Conservation (phyloP, 2,797 vertebrate species). For the Decapterus maruadsi region DNA sequence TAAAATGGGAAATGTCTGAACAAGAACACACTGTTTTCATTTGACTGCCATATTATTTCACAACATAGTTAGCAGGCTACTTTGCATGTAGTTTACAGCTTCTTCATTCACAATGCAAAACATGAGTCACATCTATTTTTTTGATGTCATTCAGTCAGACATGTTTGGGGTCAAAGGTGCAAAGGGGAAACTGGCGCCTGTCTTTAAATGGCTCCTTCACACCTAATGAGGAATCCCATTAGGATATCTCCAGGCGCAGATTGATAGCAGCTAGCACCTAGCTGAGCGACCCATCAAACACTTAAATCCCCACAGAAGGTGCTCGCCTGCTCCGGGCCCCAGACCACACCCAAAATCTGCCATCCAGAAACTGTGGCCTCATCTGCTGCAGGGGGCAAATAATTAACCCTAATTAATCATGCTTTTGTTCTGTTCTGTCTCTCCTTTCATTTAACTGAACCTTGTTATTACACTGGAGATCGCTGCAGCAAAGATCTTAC, state of each 20-base stretch:
- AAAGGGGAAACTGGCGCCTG: neutral
- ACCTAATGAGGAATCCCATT: constrained; percentile 2
- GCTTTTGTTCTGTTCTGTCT: constrained; percentile 12
- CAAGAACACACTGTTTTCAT: neutral
- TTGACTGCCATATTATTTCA: neutral
- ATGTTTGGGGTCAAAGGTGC: neutral
- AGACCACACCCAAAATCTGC: constrained; percentile 36
- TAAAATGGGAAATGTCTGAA: neutral
- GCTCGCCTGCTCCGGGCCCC: neutral
- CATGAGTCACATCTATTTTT: neutral
- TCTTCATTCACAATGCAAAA: neutral
- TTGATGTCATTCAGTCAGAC: neutral
- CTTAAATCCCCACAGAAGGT: neutral
- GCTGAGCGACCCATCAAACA: neutral
- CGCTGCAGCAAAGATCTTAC: neutral
- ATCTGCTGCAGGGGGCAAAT: constrained; percentile 46
- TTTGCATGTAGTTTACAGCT: neutral
- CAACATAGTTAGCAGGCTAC: neutral
- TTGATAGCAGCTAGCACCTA: constrained; percentile 19
- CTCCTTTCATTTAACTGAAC: constrained; percentile 4
- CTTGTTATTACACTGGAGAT: neutral
- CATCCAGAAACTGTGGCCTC: constrained; percentile 23
- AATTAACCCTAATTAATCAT: constrained; percentile 59
- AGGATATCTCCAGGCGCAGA: neutral
- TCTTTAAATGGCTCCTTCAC: neutral